Base-by-base conservation (phyloP, 2,113 vertebrate species). In the Chaetodon auriga region DNA sequence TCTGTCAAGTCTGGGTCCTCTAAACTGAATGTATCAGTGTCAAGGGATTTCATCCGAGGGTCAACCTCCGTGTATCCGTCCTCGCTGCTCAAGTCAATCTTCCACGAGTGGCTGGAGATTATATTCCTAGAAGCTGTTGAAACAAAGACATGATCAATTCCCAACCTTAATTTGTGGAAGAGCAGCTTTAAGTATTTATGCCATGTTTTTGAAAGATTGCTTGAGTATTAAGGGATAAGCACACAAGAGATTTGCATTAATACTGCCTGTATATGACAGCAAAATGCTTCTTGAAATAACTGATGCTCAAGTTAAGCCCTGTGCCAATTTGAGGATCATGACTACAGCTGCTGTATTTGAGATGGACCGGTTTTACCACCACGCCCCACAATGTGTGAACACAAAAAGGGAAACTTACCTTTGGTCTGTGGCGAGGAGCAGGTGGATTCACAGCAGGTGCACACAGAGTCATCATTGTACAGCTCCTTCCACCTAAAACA, bases 401-500 rank as follows among this genome's bases (percentile, higher is more conserved):
- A 49, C 14, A 45, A 66, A 72, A 62, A 57, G 1, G 8, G 0
- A 15, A 30, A 16, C 68, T 53, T 68, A 94, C 95, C 69, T 19
- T 55, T 80, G 0, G 51, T 7, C 7, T 46, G 57, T 58, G 15
- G 6, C 0, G 70, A 21, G 4, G 75, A 53, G 8, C 93, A 95
- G 35, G 48, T 54, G 0, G 85, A 53, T 0, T 80, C 83, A 80
- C 95, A 96, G 71, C 94, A 95, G 55, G 49, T 0, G 77, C 94
- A 95, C 3, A 91, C 87, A 0, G 66, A 48, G 25, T 85, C 7
- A 0, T 71, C 1, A 4, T 89, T 90, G 6, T 90, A 87, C 71
- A 95, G 65, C 81, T 93, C 95, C 48, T 75, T 74, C 95, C 95
- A 96, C 66, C 95, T 96, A 51, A 63, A 75, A 15, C n/a, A 45